A percentile compares a stretch with the other conserved stretches of the same genome.
Evolutionary conservation across 2,797 vertebrate genomes (phyloP).

Genomic region (Semaprochilodus insignis): DNA sequence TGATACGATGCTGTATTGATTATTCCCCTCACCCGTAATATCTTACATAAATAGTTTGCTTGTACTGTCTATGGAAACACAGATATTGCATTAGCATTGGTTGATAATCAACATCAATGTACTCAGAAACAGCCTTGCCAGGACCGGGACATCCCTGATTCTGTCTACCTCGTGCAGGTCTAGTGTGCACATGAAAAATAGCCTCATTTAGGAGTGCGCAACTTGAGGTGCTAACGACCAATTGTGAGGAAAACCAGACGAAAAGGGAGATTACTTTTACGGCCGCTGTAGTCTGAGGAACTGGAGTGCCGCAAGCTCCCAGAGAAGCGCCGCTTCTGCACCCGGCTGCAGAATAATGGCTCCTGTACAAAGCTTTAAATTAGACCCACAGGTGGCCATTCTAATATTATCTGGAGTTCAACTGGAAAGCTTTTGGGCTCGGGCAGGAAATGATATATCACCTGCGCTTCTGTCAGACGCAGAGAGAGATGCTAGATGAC

Average conservation of each 20-base stretch:
- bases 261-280: neutral
- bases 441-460: conserved; percentile 52
- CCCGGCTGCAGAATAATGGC: conserved; percentile 47
- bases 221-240: conserved; percentile 8
- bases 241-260: neutral
- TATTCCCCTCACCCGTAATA: too few species aligned
- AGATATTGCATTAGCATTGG: neutral
- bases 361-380: conserved; percentile 55
- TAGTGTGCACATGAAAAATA: neutral
- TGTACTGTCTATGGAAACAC: too few species aligned
- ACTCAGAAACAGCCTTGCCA: too few species aligned
- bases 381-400: conserved; percentile 59
- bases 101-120: neutral
- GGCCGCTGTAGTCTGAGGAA: conserved; percentile 11
- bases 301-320: conserved; percentile 27
- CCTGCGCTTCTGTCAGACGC: conserved; percentile 47
- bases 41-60: too few species aligned
- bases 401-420: conserved; percentile 57
- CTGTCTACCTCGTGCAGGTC: neutral
- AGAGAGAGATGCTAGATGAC: conserved; percentile 37
- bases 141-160: neutral
- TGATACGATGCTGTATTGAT: too few species aligned
- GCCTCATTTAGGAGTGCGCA: neutral
- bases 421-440: conserved; percentile 45
- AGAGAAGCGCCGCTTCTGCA: conserved; percentile 18